Base-by-base conservation (phyloP, 2,888 invertebrate species). In the Rosalia funebris region DNA sequence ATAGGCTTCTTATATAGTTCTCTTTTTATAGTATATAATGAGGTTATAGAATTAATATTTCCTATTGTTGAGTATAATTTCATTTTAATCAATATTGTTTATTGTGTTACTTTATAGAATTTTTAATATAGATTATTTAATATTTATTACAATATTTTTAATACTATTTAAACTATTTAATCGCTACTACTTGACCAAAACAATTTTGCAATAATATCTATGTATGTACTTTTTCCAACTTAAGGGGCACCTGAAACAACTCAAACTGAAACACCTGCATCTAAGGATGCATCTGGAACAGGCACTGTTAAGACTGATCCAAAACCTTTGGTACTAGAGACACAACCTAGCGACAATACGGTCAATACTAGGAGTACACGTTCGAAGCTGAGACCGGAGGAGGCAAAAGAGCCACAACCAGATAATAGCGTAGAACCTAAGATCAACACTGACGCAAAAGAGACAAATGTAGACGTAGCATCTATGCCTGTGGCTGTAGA, bases 271-370 rank as follows among this genome's bases (percentile, higher is more conserved):
- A 14, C 45, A 34, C 9, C 20, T 19, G 20, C 45, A 45, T 16
- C 20, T 3, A 42, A 19, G 20, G 60, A 45, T 54, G 41, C 39
- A 42, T 20, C 58, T 46, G 39, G 15, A 47, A 42, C 46, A 57
- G 58, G 20, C 42, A 12, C 50, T 31, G 36, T 45, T 36, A 65
- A 65, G 59, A 60, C 62, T 57, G 65, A 65, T 14, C 14, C 31
- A 46, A 36, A 57, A 57, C 17, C 60, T 7, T 20, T 45, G 48
- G 52, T 56, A 55, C 31, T 54, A 47, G 53, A 57, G 25, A 32
- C 14, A 2, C 55, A 56, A 46, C 10, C 36, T 15, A 52, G 56
- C 42, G 63, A 60, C 17, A 54, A 52, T 37, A 17, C 37, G 11
- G 25, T 34, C 4, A 48, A 25, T 39, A 12, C 25, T n/a, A 50